These are phyloP conservation scores for pig (Sus scrofa) DNA, from an alignment of 2,113 vertebrate genomes.

Conservation along the genomic window T2T-Sscrofa CM000816.6:58062001-58062500, in stretches of 20 bases:
- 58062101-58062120: neutral
- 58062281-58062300: neutral
- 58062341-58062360: neutral
- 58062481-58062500: too few species aligned
- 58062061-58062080: neutral
- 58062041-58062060: neutral
- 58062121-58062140: neutral
- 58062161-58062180: neutral
- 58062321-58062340: neutral
- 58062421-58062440: too few species aligned
- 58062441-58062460: too few species aligned
- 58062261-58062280: neutral
- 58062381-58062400: neutral
- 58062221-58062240: neutral
- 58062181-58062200: neutral
- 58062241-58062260: too few species aligned
- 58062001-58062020: neutral
- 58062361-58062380: neutral
- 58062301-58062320: neutral
- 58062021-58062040: neutral
- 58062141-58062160: neutral
- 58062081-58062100: neutral
- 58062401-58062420: neutral
- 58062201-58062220: neutral
- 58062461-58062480: too few species aligned